Evolutionary conservation across 1,140 invertebrate genomes (phyloP).

Genomic region (Bombus pyrosoma): DNA sequence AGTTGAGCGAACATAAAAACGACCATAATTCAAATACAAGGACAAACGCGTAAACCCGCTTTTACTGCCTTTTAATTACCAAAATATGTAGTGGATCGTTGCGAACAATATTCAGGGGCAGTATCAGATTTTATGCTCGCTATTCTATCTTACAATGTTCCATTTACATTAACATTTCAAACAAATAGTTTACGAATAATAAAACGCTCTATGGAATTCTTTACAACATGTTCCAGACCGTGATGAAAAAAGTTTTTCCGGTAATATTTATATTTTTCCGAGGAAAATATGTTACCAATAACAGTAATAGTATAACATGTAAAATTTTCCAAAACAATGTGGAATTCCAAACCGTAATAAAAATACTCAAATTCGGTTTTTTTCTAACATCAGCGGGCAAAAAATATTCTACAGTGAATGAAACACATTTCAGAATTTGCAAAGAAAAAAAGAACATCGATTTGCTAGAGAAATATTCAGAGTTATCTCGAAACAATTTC

Average conservation of each 20-base stretch:
- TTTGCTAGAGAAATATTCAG: neutral
- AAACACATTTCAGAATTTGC: neutral
- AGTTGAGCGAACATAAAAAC: conserved; percentile 3
- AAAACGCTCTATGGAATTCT: neutral
- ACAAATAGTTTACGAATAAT: neutral
- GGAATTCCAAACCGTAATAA: neutral
- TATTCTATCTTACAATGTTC: neutral
- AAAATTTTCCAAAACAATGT: neutral
- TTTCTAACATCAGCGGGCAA: neutral
- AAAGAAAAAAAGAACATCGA: neutral
- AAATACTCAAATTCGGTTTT: neutral
- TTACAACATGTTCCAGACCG: neutral
- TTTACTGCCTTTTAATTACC: conserved; percentile 1
- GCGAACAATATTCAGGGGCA: neutral
- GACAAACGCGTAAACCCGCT: neutral
- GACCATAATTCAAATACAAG: conserved; percentile 9
- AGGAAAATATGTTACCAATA: neutral
- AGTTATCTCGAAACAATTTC: neutral
- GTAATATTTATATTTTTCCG: neutral
- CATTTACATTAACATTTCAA: neutral
- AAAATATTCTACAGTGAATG: too few species aligned
- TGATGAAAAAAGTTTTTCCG: neutral
- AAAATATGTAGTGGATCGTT: neutral
- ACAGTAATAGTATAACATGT: neutral
- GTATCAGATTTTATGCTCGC: neutral